Evolutionary conservation across 2,888 invertebrate genomes (phyloP).

Genomic region (Lottia gigantea): DNA sequence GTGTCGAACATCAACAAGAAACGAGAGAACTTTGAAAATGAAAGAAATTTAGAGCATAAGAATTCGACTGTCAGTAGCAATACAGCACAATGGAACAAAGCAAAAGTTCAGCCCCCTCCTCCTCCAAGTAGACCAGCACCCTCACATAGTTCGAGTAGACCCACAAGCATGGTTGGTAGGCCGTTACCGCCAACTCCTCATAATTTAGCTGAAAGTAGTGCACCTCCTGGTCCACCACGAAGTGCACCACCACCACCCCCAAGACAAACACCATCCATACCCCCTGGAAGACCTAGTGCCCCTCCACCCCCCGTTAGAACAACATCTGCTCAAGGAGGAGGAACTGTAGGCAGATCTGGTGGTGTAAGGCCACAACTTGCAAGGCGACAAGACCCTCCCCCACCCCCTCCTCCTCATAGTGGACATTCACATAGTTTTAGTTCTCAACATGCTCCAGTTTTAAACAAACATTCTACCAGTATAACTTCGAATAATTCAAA

Average conservation of each 20-base stretch:
- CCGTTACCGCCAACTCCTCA: slow-evolving; percentile 29
- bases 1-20: background rate
- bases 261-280: slow-evolving; percentile 39
- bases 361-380: slow-evolving; percentile 12
- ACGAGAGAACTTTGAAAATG: background rate
- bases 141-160: background rate
- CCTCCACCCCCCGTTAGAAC: slow-evolving; percentile 40
- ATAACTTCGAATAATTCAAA: too few species aligned
- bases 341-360: slow-evolving; percentile 1
- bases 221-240: slow-evolving; percentile 18
- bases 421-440: background rate
- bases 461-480: too few species aligned
- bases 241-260: slow-evolving; percentile 32
- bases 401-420: slow-evolving; percentile 15
- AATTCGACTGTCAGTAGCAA: background rate
- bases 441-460: too few species aligned
- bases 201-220: slow-evolving; percentile 19
- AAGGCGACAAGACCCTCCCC: slow-evolving; percentile 20
- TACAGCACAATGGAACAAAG: background rate
- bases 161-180: slow-evolving; percentile 20
- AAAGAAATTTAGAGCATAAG: background rate
- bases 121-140: slow-evolving; percentile 31
- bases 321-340: slow-evolving; percentile 31
- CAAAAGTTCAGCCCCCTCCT: slow-evolving; percentile 33
- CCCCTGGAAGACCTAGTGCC: slow-evolving; percentile 38